Evolutionary conservation across 2,797 vertebrate genomes (phyloP).

Genomic region (Euphonia xanthogaster): DNA sequence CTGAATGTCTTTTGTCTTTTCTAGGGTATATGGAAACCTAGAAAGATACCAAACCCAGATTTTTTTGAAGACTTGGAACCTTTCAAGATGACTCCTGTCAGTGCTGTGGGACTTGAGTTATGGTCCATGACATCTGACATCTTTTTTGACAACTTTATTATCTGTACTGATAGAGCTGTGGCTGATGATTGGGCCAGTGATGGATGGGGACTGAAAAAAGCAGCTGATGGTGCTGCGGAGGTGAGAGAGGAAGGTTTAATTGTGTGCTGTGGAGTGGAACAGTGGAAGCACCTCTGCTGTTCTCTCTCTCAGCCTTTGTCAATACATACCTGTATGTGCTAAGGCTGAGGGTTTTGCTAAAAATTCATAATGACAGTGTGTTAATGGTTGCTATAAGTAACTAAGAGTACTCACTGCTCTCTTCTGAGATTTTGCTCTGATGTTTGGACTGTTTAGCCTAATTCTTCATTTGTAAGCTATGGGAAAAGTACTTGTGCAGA

Average conservation of each 20-base stretch:
- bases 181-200: slow-evolving; percentile 91
- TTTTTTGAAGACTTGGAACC: slow-evolving; percentile 97
- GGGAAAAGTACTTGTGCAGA: background rate
- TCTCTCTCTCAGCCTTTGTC: background rate
- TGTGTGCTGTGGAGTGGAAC: background rate
- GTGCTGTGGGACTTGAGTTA: slow-evolving; percentile 92
- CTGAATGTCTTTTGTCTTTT: background rate
- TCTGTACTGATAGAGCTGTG: slow-evolving; percentile 86
- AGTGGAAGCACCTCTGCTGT: background rate
- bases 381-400: background rate
- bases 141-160: slow-evolving; percentile 98
- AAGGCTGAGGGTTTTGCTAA: background rate
- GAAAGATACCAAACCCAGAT: slow-evolving; percentile 92
- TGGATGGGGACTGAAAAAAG: slow-evolving; percentile 96
- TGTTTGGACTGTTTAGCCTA: background rate
- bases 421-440: background rate
- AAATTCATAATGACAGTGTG: background rate
- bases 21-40: slow-evolving; percentile 97
- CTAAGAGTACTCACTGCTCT: background rate
- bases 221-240: slow-evolving; percentile 94
- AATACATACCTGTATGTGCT: background rate
- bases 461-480: background rate
- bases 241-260: slow-evolving; percentile 64
- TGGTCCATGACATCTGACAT: slow-evolving; percentile 99
- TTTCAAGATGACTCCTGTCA: slow-evolving; percentile 92